Percentiles rank a stretch among this genome's conserved stretches.
These are phyloP conservation scores for Siderastrea siderea DNA, from an alignment of 92 coral and sea anemone genomes.

Conservation along the genomic window DNA sequence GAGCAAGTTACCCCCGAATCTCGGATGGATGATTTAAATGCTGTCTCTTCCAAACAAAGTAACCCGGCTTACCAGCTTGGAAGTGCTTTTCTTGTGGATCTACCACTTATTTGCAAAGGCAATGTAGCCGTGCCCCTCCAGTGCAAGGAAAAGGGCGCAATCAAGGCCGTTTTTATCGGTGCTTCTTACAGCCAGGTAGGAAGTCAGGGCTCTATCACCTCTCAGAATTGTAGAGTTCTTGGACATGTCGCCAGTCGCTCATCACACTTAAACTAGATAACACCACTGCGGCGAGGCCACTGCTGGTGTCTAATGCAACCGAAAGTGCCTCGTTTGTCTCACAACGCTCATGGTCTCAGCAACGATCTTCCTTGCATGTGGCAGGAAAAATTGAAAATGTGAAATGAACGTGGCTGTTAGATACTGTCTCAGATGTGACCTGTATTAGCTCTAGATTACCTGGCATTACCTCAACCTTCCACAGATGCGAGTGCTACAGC, in stretches of 20 bases:
- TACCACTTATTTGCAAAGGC: background rate
- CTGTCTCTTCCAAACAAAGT: constrained; percentile 22
- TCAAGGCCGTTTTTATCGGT: constrained; percentile 20
- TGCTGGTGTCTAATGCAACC: constrained; percentile 48
- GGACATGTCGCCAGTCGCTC: constrained; percentile 32
- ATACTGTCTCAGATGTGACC: constrained; percentile 60
- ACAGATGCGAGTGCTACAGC: constrained; percentile 26
- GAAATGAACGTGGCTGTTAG: constrained; percentile 45
- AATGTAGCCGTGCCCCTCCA: constrained; percentile 36
- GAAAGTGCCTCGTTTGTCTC: constrained; percentile 40
- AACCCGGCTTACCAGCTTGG: constrained; percentile 15
- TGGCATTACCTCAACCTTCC: constrained; percentile 37
- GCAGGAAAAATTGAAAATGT: constrained; percentile 22
- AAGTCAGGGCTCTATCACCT: constrained; percentile 30
- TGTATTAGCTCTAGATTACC: constrained; percentile 57
- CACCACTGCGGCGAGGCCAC: constrained; percentile 44
- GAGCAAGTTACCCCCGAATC: background rate
- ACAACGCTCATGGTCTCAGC: constrained; percentile 53
- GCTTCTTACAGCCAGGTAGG: constrained; percentile 13
- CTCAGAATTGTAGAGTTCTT: constrained; percentile 38
- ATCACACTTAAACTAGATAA: constrained; percentile 28
- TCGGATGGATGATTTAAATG: background rate
- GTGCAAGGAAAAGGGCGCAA: background rate
- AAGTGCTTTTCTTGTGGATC: constrained; percentile 56
- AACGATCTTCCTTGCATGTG: constrained; percentile 42